Evolutionary conservation across 2,797 vertebrate species (phyloP), one percentile per base, ranked within the genome.

Genomic region (Sandelia bainsii): DNA sequence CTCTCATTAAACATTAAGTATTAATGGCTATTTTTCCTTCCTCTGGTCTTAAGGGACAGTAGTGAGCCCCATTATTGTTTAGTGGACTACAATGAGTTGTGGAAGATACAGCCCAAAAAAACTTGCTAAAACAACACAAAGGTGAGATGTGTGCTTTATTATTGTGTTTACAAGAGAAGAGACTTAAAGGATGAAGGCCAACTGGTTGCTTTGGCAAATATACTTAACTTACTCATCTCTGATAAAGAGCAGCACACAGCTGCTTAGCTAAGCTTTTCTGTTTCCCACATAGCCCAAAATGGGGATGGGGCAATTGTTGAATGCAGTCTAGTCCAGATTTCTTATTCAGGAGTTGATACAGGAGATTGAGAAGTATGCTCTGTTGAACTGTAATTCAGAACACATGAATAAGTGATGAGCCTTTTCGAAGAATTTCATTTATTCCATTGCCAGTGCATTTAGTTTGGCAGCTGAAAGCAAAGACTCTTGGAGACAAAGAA

Each of bases 401-500:
- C 52, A 58, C 19, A 54, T 52, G 39, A 52, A 44, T 42, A 63
- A n/a, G 72, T 23, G 48, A 49, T 37, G 23, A 53, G 53, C 34
- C 39, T 62, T 59, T 57, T 63, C 60, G 50, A 54, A 69, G 3
- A 66, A 54, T 46, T 19, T 40, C 53, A 69, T 56, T 81, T 67
- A 25, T 67, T 61, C 19, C 23, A 51, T 46, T 39, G 69, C 72
- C 46, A 6, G 63, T 64, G 23, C 66, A 67, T 69, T 75, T 80
- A 49, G 29, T 69, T 72, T 75, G 77, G 67, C 80, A 64, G 54
- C 25, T 5, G 17, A 69, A 17, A n/a, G 32, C 34, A 66, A 66
- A 58, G 22, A 60, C 19, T 79, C 40, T 57, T 69, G 19, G 64
- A 85, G 56, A 66, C 49, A 68, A 72, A 69, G 49, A 75, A 79